phyloP scores from a whole-genome alignment of 1,140 invertebrate genomes.

The Drosophila eugracilis region DNA sequence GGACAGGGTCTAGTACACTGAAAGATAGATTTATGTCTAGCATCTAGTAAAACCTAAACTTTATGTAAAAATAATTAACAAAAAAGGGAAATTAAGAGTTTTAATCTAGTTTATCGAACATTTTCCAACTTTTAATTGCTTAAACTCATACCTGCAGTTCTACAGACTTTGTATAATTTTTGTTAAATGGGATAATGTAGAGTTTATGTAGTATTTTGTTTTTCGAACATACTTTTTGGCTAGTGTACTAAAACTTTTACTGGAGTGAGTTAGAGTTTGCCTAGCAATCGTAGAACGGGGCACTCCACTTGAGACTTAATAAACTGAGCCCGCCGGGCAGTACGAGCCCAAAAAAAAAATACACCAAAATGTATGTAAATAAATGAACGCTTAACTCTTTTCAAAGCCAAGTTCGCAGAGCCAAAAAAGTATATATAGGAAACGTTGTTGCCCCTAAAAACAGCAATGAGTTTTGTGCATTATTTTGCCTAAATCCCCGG shows the following conservation, averaged over 20 bases:
- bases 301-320: constrained; percentile 77
- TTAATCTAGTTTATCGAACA: not conserved
- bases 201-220: no score
- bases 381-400: constrained; percentile 82
- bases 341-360: constrained; percentile 32
- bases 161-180: no score
- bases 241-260: not conserved
- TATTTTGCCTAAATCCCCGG: constrained; percentile 62
- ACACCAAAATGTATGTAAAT: constrained; percentile 68
- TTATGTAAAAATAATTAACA: not conserved
- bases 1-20: constrained; percentile 13
- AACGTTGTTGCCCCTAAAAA: constrained; percentile 3
- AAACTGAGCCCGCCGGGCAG: constrained; percentile 64
- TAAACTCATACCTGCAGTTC: no score
- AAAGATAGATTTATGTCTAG: not conserved
- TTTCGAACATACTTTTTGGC: no score
- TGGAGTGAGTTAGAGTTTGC: constrained; percentile 11
- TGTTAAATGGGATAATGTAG: no score
- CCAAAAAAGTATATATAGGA: constrained; percentile 23
- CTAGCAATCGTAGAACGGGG: constrained; percentile 8
- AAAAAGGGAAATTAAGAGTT: not conserved
- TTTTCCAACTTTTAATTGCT: not conserved
- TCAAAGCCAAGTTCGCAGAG: constrained; percentile 69
- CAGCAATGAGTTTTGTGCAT: constrained; percentile 42
- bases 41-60: not conserved